Evolutionary conservation across 2,113 vertebrate genomes (phyloP).

Genomic region (Poeciliopsis occidentalis): DNA sequence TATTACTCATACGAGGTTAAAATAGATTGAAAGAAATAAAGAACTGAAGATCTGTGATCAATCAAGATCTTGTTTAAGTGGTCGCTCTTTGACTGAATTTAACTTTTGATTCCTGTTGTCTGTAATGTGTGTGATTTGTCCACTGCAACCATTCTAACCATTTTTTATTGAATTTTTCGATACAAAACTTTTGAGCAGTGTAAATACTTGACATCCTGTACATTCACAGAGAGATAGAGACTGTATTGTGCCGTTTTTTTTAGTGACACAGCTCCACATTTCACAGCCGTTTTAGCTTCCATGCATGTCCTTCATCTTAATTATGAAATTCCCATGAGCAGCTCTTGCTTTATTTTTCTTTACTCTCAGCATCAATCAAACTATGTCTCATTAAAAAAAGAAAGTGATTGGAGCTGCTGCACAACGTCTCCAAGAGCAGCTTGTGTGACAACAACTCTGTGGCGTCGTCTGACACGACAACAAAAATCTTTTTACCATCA

Average conservation of each 20-base stretch:
- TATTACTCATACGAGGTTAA: background rate
- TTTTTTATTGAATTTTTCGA: too few species aligned
- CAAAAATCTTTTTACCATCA: conserved; percentile 2
- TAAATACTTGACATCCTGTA: too few species aligned
- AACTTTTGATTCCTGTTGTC: background rate
- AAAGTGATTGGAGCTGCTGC: conserved; percentile 19
- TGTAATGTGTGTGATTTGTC: background rate
- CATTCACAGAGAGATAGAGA: too few species aligned
- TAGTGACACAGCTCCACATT: conserved; percentile 1
- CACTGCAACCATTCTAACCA: background rate
- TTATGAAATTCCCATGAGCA: conserved; percentile 37
- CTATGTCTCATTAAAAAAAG: conserved; percentile 35
- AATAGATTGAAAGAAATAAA: too few species aligned
- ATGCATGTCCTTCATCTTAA: conserved; percentile 44
- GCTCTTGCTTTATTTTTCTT: conserved; percentile 12
- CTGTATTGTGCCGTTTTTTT: background rate
- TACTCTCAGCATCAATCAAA: conserved; percentile 24
- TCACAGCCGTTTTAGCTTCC: conserved; percentile 20
- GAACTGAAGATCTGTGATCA: too few species aligned
- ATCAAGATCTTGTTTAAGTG: background rate
- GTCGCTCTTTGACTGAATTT: background rate
- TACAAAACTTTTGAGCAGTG: too few species aligned
- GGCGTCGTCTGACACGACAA: conserved; percentile 12
- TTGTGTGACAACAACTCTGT: conserved; percentile 28
- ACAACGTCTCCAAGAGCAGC: conserved; percentile 42